Base-by-base conservation (phyloP, 2,113 vertebrate genomes). In the Fulica atra region DNA sequence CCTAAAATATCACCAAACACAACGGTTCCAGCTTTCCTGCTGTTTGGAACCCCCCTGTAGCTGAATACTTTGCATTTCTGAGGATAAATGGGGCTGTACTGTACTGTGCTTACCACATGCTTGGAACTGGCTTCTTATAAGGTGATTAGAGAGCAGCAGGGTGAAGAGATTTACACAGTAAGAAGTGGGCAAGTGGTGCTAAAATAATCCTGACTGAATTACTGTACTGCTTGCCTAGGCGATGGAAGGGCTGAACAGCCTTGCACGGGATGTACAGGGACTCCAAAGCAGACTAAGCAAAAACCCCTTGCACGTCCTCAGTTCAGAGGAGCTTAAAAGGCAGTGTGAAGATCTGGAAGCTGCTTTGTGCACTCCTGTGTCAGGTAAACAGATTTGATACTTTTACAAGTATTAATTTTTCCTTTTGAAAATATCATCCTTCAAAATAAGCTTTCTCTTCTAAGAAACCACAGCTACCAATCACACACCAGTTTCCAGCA, bases 151-250 rank as follows among this genome's bases (percentile, higher is more conserved):
- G 79, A 89, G 36, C 86, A 97, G 92, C n/a, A 88, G 64, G 80
- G 64, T 92, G 83, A 96, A 90, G 46, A 95, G 72, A 95, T 91
- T 94, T 94, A 79, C 71, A 73, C 68, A 95, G 81, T 42, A 91
- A 93, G 78, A 96, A 94, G 44, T 36, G n/a, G 72, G 77, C 36
- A 89, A 95, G 50, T 57, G 60, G 65, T 71, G 72, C 86, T 94
- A 91, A 96, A 95, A 91, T 89, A 94, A 94, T 88, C 79, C 61
- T 74, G 36, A 73, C 74, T 94, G 93, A 94, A 84, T 85, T 82
- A 93, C 24, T 72, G 68, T 56, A 40, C 71, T 88, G 66, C 80
- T 80, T 77, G 57, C 59, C 71, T 68, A 93, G 26, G 61, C 33
- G 7, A 93, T 84, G 48, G 51, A 82, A 63, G 16, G 35, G 36